Percentiles rank a stretch among this genome's conserved stretches.
phyloP scores from a whole-genome alignment of 2,888 invertebrate species.

The Drymonia ruficornis region DNA sequence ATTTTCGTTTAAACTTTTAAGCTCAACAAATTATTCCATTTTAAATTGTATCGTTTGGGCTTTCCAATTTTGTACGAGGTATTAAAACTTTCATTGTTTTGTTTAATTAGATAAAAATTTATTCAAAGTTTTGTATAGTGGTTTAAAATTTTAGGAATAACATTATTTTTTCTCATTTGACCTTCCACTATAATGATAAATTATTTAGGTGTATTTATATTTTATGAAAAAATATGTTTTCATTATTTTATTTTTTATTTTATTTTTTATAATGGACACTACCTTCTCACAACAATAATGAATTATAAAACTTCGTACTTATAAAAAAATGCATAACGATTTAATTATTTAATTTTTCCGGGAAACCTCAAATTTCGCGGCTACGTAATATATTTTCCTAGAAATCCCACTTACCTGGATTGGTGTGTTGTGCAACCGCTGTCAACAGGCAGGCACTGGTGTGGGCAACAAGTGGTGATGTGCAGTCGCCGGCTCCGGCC shows the following conservation, averaged over 20 bases:
- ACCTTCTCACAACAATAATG: too few relatives aligned
- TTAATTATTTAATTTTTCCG: background rate
- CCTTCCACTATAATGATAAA: too few relatives aligned
- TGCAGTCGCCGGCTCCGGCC: slow-evolving; percentile 65
- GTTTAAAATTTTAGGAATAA: too few relatives aligned
- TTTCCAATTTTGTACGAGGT: background rate
- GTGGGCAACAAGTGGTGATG: slow-evolving; percentile 81
- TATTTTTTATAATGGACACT: too few relatives aligned
- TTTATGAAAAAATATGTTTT: too few relatives aligned
- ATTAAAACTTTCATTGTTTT: background rate
- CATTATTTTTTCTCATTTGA: too few relatives aligned
- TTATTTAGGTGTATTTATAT: too few relatives aligned
- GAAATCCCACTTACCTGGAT: slow-evolving; percentile 65
- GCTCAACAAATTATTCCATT: background rate
- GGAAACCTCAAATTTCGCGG: background rate
- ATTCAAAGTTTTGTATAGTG: background rate
- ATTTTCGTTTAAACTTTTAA: slow-evolving; percentile 6
- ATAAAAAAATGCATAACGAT: too few relatives aligned
- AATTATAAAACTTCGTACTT: too few relatives aligned
- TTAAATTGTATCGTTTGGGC: background rate
- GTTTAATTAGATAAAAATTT: background rate
- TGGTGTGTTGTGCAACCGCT: slow-evolving; percentile 52
- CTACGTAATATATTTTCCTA: background rate
- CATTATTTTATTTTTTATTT: too few relatives aligned
- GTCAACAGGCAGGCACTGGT: slow-evolving; percentile 61